Percentiles rank a stretch among this genome's conserved stretches.
These are phyloP conservation scores for Cataglyphis cursor DNA, from an alignment of 2,888 invertebrate genomes.

Conservation along the genomic window DNA sequence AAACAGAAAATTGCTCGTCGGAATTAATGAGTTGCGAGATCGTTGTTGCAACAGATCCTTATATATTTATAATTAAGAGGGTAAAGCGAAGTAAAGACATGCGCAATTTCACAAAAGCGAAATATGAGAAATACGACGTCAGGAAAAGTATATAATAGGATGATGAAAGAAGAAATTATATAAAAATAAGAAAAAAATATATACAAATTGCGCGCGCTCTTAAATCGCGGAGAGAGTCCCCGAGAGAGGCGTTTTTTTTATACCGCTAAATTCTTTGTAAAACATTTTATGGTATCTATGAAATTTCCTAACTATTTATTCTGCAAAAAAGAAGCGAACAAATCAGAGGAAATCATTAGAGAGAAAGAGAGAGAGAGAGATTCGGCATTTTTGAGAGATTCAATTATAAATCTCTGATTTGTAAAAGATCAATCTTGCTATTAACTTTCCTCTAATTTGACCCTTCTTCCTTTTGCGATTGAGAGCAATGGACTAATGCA, in stretches of 20 bases:
- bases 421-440: not conserved
- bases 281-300: conserved; percentile 29
- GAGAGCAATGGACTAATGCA: conserved; percentile 10
- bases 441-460: conserved; percentile 19
- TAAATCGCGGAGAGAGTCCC: conserved; percentile 8
- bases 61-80: conserved; percentile 42
- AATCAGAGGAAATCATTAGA: conserved; percentile 8
- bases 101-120: conserved; percentile 32
- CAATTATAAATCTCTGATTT: conserved; percentile 5
- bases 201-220: conserved; percentile 22
- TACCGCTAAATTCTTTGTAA: conserved; percentile 35
- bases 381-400: not conserved
- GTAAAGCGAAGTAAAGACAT: conserved; percentile 46
- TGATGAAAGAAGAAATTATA: conserved; percentile 29
- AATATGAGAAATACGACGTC: conserved; percentile 43
- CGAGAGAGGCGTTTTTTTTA: conserved; percentile 13
- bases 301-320: conserved; percentile 20
- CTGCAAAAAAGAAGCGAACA: not conserved
- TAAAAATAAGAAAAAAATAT: conserved; percentile 27
- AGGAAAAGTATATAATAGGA: conserved; percentile 24
- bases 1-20: not conserved
- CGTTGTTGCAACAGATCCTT: conserved; percentile 22
- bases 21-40: conserved; percentile 15
- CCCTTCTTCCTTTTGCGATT: not conserved
- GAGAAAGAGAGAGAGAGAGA: not conserved